Conservation (phyloP, 2,888 invertebrate species). For the Nomada lathburiana region DNA sequence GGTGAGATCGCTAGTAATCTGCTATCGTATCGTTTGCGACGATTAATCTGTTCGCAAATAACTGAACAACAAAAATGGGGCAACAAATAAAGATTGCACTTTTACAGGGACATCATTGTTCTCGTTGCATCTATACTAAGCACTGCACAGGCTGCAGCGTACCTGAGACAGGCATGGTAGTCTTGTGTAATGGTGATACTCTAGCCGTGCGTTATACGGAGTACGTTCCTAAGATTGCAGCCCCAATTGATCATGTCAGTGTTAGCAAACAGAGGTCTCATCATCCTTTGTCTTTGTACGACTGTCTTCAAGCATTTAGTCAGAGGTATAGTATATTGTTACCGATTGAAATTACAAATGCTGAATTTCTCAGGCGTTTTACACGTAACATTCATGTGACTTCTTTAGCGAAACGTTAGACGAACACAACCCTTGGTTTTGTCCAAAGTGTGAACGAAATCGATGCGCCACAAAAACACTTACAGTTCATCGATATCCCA, state of each 20-base stretch:
- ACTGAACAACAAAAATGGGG: not conserved
- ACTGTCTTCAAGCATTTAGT: slow-evolving; percentile 88
- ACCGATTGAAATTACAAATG: not conserved
- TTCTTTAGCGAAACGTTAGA: slow-evolving; percentile 87
- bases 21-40: not conserved
- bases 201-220: slow-evolving; percentile 85
- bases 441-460: slow-evolving; percentile 87
- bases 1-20: slow-evolving; percentile 79
- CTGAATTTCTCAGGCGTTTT: not conserved
- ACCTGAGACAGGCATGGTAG: slow-evolving; percentile 83
- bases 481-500: slow-evolving; percentile 88
- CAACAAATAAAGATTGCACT: slow-evolving; percentile 23
- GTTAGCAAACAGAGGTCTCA: slow-evolving; percentile 85
- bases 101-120: slow-evolving; percentile 86
- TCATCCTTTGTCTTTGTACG: slow-evolving; percentile 86
- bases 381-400: slow-evolving; percentile 14
- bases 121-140: slow-evolving; percentile 86
- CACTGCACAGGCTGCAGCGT: slow-evolving; percentile 87
- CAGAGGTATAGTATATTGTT: slow-evolving; percentile 83
- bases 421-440: slow-evolving; percentile 89
- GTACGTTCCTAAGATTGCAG: slow-evolving; percentile 79
- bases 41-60: not conserved
- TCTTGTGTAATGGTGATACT: slow-evolving; percentile 86
- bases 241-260: slow-evolving; percentile 85
- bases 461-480: slow-evolving; percentile 88